phyloP scores from a whole-genome alignment of 2,113 vertebrate species.

The Solea senegalensis region DNA sequence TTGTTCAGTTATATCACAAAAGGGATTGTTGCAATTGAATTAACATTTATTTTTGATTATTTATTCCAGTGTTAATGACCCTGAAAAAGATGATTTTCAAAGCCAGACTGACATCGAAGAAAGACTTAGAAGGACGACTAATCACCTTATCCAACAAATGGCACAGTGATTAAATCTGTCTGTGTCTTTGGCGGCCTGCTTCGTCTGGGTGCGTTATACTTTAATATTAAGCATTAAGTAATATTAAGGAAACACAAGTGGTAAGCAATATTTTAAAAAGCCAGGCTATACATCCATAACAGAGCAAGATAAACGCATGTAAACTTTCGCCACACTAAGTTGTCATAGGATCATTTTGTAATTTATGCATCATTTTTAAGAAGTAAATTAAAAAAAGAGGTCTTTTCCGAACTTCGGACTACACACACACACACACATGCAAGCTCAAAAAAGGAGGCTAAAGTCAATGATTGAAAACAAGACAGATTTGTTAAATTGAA shows the following conservation, averaged over 20 bases:
- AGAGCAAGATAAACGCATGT: neutral
- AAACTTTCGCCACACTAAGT: no score
- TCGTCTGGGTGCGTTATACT: slow-evolving; percentile 31
- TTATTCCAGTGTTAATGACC: neutral
- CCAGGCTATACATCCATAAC: neutral
- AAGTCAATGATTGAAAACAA: slow-evolving; percentile 53
- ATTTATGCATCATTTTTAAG: neutral
- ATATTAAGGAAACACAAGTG: slow-evolving; percentile 28
- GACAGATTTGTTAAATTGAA: slow-evolving; percentile 64
- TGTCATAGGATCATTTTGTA: no score
- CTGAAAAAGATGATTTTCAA: slow-evolving; percentile 6
- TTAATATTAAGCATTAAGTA: no score
- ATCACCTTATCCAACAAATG: slow-evolving; percentile 44
- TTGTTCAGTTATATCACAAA: slow-evolving; percentile 34
- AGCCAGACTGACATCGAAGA: slow-evolving; percentile 16
- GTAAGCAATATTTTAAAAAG: slow-evolving; percentile 29
- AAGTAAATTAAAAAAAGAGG: neutral
- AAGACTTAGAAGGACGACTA: slow-evolving; percentile 23
- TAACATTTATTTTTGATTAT: neutral
- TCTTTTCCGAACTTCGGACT: neutral
- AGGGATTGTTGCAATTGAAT: neutral
- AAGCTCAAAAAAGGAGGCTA: slow-evolving; percentile 18
- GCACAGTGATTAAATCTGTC: slow-evolving; percentile 52
- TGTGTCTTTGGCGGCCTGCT: slow-evolving; percentile 30
- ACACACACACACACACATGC: neutral